Evolutionary conservation across 2,888 invertebrate genomes (phyloP), one percentile per base, ranked within the genome.

Genomic region (Amblyjoppa proteus): DNA sequence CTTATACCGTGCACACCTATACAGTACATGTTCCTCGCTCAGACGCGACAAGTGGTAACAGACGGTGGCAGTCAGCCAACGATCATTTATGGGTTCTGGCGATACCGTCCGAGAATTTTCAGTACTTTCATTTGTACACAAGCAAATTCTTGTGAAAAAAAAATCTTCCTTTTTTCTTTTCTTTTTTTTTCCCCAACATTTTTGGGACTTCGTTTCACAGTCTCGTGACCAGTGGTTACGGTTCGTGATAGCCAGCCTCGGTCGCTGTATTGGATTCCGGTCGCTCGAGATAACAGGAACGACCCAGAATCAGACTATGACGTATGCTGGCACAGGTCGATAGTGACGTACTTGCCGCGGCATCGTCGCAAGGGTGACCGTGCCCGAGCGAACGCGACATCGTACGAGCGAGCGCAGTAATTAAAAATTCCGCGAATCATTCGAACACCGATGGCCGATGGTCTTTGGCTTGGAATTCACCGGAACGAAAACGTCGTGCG

Each of bases 241-340:
- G 70, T 25, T 45, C 71, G 66, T 34, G 41, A 73, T 51, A 64
- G 34, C n/a, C 64, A 34, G 41, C 7, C 51, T 16, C 69, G 56
- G 56, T 53, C 61, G 73, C 70, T 64, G 70, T 34, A 13, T 81
- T 13, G 79, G 76, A 83, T 87, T 85, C 61, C 78, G 25, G 70
- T 74, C 80, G 56, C 61, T 45, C 70, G 70, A 56, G 64, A 69
- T 84, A 84, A 82, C 85, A 88, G 87, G 86, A 86, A 81, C 87
- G 86, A 79, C 85, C 83, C 70, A 87, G 87, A 86, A 86, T 85
- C 64, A 77, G 79, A 82, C 69, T 79, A 80, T 84, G 83, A 88
- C 87, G 86, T 77, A 85, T 88, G 85, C 85, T n/a, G 64, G 61
- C 45, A 41, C 66, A 85, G 88, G 86, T 88, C 88, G 83, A 61